Evolutionary conservation across 2,888 invertebrate species (phyloP).

Genomic region (Dinocampus coccinellae): DNA sequence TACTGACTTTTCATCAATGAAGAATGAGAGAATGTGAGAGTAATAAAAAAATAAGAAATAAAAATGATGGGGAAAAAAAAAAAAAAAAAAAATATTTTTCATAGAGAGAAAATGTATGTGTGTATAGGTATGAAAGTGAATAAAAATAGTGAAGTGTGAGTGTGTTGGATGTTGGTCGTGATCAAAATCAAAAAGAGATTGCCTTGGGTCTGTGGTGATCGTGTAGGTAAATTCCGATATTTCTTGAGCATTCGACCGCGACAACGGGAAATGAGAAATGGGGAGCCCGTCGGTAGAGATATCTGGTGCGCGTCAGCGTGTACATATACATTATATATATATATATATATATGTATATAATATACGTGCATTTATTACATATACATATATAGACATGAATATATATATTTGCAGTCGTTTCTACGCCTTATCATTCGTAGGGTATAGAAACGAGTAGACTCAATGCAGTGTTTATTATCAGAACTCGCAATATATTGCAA

Average conservation of each 20-base stretch:
- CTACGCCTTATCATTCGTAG: constrained; percentile 13
- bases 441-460: constrained; percentile 4
- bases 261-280: constrained; percentile 57
- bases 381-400: background rate
- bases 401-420: constrained; percentile 1
- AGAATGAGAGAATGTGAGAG: background rate
- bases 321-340: constrained; percentile 20
- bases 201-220: constrained; percentile 39
- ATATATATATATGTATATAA: constrained; percentile 9
- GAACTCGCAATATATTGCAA: background rate
- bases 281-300: constrained; percentile 39
- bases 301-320: constrained; percentile 27
- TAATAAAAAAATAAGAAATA: background rate
- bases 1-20: too few species aligned
- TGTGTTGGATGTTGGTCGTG: constrained; percentile 42
- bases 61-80: constrained; percentile 10
- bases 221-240: constrained; percentile 42
- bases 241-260: constrained; percentile 45
- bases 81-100: constrained; percentile 16
- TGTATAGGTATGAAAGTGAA: constrained; percentile 24
- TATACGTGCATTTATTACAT: background rate
- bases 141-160: constrained; percentile 1
- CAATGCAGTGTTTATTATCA: constrained; percentile 30
- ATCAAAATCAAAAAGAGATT: constrained; percentile 48
- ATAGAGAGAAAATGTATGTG: background rate